These are phyloP conservation scores for Scrobipalpa atriplicella DNA, from an alignment of 2,888 invertebrate genomes.

Conservation along the genomic window DNA sequence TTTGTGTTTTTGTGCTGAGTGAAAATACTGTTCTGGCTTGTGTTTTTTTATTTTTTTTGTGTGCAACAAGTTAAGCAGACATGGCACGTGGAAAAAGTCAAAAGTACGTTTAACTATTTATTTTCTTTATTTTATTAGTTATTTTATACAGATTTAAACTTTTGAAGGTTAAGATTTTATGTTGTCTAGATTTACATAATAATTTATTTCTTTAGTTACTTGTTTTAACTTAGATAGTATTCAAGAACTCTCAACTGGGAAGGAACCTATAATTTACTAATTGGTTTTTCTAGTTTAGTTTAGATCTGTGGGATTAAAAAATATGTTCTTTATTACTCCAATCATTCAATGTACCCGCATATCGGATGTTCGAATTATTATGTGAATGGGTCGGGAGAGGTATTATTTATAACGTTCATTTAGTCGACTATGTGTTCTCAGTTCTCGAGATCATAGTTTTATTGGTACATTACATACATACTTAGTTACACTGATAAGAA, in stretches of 20 bases:
- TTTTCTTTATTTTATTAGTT: slow-evolving; percentile 28
- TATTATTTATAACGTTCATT: slow-evolving; percentile 1
- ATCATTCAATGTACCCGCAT: slow-evolving; percentile 32
- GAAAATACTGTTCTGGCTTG: slow-evolving; percentile 41
- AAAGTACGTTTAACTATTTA: slow-evolving; percentile 58
- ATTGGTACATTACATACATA: neutral
- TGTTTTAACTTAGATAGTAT: no score
- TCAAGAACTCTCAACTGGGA: neutral
- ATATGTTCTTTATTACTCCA: slow-evolving; percentile 14
- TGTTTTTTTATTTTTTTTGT: slow-evolving; percentile 48
- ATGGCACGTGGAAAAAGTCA: slow-evolving; percentile 69
- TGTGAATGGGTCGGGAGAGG: slow-evolving; percentile 18
- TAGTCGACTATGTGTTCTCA: neutral
- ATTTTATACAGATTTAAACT: slow-evolving; percentile 17
- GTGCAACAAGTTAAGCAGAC: slow-evolving; percentile 49
- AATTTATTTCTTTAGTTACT: no score
- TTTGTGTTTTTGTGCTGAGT: slow-evolving; percentile 57
- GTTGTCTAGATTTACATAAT: no score
- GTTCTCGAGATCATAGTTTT: neutral
- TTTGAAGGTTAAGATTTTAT: no score
- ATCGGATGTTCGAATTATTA: slow-evolving; percentile 26
- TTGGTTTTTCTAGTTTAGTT: neutral
- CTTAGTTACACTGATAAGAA: neutral
- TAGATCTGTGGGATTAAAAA: slow-evolving; percentile 16
- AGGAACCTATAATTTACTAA: neutral